Conservation (phyloP, 2,113 vertebrate genomes). For the western clawed frog (Xenopus tropicalis) region DNA sequence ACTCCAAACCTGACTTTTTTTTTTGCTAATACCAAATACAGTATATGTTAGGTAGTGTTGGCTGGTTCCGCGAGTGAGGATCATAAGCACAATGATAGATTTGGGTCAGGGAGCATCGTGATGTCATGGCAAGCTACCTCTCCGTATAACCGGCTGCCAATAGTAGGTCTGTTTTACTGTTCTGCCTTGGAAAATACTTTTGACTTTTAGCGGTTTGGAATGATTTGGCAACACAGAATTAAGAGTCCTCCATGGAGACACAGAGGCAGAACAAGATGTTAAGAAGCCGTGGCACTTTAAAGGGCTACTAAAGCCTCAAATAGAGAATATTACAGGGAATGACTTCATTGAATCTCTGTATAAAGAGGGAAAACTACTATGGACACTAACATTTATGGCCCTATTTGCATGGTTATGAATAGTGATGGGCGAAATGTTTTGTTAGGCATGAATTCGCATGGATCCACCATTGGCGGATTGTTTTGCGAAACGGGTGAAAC, state of each 20-base stretch:
- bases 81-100: slow-evolving; percentile 62
- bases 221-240: slow-evolving; percentile 62
- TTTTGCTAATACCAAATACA: slow-evolving; percentile 54
- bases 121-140: slow-evolving; percentile 63
- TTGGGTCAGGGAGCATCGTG: slow-evolving; percentile 61
- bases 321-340: too few relatives aligned
- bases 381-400: too few relatives aligned
- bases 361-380: too few relatives aligned
- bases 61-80: slow-evolving; percentile 47
- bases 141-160: slow-evolving; percentile 67
- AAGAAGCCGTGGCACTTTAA: too few relatives aligned
- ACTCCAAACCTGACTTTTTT: slow-evolving; percentile 67
- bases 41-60: slow-evolving; percentile 52
- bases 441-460: too few relatives aligned
- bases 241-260: neutral
- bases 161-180: slow-evolving; percentile 67
- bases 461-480: too few relatives aligned
- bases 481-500: too few relatives aligned
- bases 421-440: too few relatives aligned
- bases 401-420: too few relatives aligned
- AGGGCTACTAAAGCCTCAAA: too few relatives aligned
- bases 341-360: too few relatives aligned
- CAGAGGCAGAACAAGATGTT: too few relatives aligned
- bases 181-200: slow-evolving; percentile 61
- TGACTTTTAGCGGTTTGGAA: slow-evolving; percentile 65